Evolutionary conservation across 2,888 invertebrate species (phyloP).

Genomic region (Exephanes ischioxanthus): DNA sequence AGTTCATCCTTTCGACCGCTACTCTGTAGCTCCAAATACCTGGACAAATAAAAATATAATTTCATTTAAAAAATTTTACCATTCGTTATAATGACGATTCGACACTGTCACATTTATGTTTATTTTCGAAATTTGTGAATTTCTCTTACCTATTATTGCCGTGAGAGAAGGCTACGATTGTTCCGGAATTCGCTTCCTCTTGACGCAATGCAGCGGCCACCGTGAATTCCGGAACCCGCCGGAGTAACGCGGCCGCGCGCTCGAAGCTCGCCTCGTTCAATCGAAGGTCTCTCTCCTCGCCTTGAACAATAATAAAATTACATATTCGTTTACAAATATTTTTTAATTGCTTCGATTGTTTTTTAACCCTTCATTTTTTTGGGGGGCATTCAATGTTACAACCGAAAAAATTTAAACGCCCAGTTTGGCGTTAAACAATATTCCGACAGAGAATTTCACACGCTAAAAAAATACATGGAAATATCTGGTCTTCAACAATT

Average conservation of each 20-base stretch:
- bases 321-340: not conserved
- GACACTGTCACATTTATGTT: not conserved
- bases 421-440: not conserved
- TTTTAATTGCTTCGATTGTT: too few species aligned
- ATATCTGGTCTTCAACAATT: too few species aligned
- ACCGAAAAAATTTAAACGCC: too few species aligned
- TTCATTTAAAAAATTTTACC: conserved; percentile 27
- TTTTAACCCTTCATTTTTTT: too few species aligned
- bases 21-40: conserved; percentile 96
- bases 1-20: conserved; percentile 95
- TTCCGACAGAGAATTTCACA: conserved; percentile 4
- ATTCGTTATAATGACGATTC: not conserved
- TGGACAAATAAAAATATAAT: conserved; percentile 81
- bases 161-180: conserved; percentile 93
- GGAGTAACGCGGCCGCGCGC: conserved; percentile 89
- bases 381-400: too few species aligned
- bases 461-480: too few species aligned
- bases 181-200: conserved; percentile 93
- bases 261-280: conserved; percentile 89
- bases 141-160: conserved; percentile 90
- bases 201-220: conserved; percentile 92
- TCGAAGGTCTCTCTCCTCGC: conserved; percentile 91
- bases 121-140: conserved; percentile 1
- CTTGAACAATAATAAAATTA: conserved; percentile 83
- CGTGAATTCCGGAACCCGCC: conserved; percentile 92